Evolutionary conservation across 1,140 invertebrate genomes (phyloP), one percentile per base, ranked within the genome.

Genomic region (Apolygus lucorum): DNA sequence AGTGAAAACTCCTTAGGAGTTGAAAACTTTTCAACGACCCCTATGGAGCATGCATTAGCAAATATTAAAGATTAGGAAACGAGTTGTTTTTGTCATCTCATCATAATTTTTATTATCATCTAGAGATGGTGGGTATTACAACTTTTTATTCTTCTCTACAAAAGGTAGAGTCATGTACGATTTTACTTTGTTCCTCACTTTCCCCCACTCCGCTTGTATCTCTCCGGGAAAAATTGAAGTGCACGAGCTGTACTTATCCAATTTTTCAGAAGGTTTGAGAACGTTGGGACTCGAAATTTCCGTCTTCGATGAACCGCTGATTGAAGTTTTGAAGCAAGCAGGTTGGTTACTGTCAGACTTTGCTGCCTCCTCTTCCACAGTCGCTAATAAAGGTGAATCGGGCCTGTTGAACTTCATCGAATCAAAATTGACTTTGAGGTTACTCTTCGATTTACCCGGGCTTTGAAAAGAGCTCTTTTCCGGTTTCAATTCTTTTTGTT

Each of bases 111-210:
- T n/a, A n/a, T n/a, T n/a, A n/a, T n/a, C n/a, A n/a, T n/a, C n/a
- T n/a, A n/a, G n/a, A n/a, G n/a, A n/a, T n/a, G n/a, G n/a, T n/a
- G n/a, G n/a, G n/a, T n/a, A n/a, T n/a, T n/a, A n/a, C n/a, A n/a
- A n/a, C n/a, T n/a, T n/a, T n/a, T n/a, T n/a, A n/a, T n/a, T n/a
- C n/a, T n/a, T n/a, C n/a, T n/a, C n/a, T n/a, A n/a, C n/a, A n/a
- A 11, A 17, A 49, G 34, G 34, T 8, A 49, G 8, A 17, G 34
- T 11, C 17, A 49, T 49, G 34, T 59, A 59, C 22, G 54, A 59
- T 21, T 59, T 59, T 13, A 59, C 54, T 59, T 59, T 59, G 22
- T 21, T 22, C 22, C 54, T 59, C 54, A 59, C 11, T 59, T 59
- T 13, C 11, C 54, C 22, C 54, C 54, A 59, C 4, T 59, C 54